phyloP scores from a whole-genome alignment of 1,140 invertebrate species.

The Carcinoscorpius rotundicauda region DNA sequence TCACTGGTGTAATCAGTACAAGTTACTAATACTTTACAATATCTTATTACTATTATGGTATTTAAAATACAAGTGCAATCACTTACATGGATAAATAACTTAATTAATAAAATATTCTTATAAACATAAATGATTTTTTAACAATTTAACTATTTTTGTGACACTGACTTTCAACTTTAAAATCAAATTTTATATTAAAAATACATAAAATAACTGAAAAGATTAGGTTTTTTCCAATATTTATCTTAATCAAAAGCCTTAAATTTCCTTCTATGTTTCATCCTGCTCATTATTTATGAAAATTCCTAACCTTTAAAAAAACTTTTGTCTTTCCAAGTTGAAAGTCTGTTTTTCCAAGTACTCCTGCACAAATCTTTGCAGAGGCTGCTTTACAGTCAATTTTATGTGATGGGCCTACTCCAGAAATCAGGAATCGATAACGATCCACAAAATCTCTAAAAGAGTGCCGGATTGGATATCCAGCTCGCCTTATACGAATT shows the following conservation, averaged over 20 bases:
- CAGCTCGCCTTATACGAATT: constrained; percentile 88
- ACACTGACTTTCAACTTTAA: too few relatives aligned
- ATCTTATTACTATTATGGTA: too few relatives aligned
- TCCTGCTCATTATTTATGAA: constrained; percentile 39
- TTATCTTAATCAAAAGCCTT: background rate
- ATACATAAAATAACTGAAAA: too few relatives aligned
- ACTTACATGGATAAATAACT: too few relatives aligned
- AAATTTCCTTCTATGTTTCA: too few relatives aligned
- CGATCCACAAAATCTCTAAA: constrained; percentile 94
- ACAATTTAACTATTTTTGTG: too few relatives aligned
- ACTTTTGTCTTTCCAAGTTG: constrained; percentile 97
- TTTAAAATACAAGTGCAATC: too few relatives aligned
- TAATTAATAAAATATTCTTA: too few relatives aligned
- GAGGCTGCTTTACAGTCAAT: constrained; percentile 79
- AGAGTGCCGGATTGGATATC: constrained; percentile 94
- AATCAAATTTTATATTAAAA: too few relatives aligned
- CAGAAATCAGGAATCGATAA: constrained; percentile 85
- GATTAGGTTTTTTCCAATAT: background rate
- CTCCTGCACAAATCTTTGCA: constrained; percentile 72
- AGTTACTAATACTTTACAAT: too few relatives aligned
- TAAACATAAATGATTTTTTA: too few relatives aligned
- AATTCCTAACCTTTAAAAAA: constrained; percentile 58
- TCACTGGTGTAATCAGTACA: too few relatives aligned
- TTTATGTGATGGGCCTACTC: constrained; percentile 84
- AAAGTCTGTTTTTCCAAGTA: constrained; percentile 85